Conservation (phyloP, 2,888 invertebrate genomes). For the Drosophila mercatorum region DNA sequence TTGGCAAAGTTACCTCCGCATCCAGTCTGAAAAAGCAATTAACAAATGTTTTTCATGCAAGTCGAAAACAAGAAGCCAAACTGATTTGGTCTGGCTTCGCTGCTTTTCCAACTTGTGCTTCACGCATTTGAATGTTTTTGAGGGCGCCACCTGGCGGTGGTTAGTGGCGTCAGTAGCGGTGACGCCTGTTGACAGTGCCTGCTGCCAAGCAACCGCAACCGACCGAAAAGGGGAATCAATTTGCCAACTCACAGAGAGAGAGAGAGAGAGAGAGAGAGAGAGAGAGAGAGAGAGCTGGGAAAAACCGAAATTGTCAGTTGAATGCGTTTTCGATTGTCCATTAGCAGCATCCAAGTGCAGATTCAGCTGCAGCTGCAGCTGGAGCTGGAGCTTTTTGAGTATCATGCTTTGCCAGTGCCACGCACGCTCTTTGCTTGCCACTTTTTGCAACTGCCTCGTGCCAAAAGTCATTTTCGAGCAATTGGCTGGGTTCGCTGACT, state of each 20-base stretch:
- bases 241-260: constrained; percentile 46
- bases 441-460: constrained; percentile 60
- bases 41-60: constrained; percentile 61
- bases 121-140: constrained; percentile 60
- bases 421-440: constrained; percentile 7
- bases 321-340: constrained; percentile 81
- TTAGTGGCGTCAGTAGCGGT: constrained; percentile 9
- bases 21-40: constrained; percentile 66
- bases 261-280: background rate
- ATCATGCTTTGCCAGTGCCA: constrained; percentile 36
- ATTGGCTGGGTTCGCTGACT: constrained; percentile 72
- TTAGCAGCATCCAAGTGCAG: constrained; percentile 56
- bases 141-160: constrained; percentile 68
- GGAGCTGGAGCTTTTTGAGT: constrained; percentile 26
- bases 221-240: constrained; percentile 64
- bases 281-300: constrained; percentile 17
- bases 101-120: background rate
- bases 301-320: constrained; percentile 77
- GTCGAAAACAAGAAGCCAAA: constrained; percentile 44
- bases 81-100: constrained; percentile 12
- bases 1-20: background rate
- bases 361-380: constrained; percentile 13
- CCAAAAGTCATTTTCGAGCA: constrained; percentile 80
- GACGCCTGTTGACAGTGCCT: constrained; percentile 44
- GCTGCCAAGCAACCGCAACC: constrained; percentile 68